phyloP scores from a whole-genome alignment of 2,888 invertebrate species.

The Galerucella pusilla region DNA sequence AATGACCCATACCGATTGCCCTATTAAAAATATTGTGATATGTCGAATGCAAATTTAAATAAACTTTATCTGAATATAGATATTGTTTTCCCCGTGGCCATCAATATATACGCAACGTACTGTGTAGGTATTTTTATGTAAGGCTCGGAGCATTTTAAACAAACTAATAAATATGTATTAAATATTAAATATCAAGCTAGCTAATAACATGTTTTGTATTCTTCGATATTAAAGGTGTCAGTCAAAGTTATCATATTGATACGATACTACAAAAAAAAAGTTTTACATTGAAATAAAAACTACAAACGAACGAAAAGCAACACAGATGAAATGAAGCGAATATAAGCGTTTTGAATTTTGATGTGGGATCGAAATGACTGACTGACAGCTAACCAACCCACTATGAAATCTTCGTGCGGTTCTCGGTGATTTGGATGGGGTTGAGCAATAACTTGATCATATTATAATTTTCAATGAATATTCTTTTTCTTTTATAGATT shows the following conservation, averaged over 20 bases:
- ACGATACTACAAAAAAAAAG: slow-evolving; percentile 46
- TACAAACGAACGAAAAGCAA: slow-evolving; percentile 42
- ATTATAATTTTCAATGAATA: too few relatives aligned
- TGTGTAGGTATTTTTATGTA: slow-evolving; percentile 1
- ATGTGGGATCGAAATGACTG: slow-evolving; percentile 57
- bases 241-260: slow-evolving; percentile 57
- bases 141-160: slow-evolving; percentile 45
- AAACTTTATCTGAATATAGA: too few relatives aligned
- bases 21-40: too few relatives aligned
- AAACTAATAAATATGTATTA: slow-evolving; percentile 61
- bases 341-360: slow-evolving; percentile 53
- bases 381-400: slow-evolving; percentile 58
- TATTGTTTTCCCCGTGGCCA: too few relatives aligned
- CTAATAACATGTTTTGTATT: slow-evolving; percentile 59
- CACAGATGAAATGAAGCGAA: slow-evolving; percentile 57
- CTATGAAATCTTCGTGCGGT: slow-evolving; percentile 53
- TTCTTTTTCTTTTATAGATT: neutral
- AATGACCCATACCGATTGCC: too few relatives aligned
- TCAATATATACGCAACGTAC: neutral
- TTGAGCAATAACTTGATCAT: neutral
- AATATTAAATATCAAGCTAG: slow-evolving; percentile 58
- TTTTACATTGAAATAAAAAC: slow-evolving; percentile 36
- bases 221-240: slow-evolving; percentile 58
- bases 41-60: too few relatives aligned
- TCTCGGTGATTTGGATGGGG: slow-evolving; percentile 42